These are phyloP conservation scores for Eira barbara DNA, from an alignment of 2,113 vertebrate species.

Conservation along the genomic window DNA sequence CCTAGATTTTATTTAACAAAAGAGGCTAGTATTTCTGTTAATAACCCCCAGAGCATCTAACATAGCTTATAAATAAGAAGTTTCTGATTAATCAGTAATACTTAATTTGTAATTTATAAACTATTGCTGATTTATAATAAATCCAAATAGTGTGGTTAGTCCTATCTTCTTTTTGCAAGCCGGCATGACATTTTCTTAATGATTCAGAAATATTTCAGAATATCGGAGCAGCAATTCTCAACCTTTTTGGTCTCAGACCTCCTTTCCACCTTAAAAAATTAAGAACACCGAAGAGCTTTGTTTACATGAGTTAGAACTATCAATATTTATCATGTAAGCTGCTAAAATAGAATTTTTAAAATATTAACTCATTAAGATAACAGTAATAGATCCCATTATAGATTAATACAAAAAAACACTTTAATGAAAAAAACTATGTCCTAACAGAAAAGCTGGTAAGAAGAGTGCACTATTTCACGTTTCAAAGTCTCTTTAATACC, in stretches of 20 bases:
- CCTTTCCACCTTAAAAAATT: background rate
- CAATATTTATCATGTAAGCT: background rate
- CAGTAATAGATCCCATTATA: background rate
- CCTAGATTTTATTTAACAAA: background rate
- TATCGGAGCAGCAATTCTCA: background rate
- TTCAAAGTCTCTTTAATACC: background rate
- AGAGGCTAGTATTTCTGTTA: background rate
- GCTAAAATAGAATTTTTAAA: background rate
- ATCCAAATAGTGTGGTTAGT: background rate
- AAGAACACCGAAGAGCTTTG: background rate
- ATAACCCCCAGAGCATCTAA: background rate
- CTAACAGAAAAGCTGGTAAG: background rate
- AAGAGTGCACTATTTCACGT: background rate
- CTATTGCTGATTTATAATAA: background rate
- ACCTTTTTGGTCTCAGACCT: background rate
- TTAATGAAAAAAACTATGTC: background rate
- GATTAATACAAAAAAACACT: background rate
- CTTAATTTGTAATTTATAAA: background rate
- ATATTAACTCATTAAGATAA: background rate
- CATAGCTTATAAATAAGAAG: background rate
- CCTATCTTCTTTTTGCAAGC: background rate
- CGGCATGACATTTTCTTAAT: background rate
- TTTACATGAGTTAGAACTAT: background rate
- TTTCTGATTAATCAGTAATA: conserved; percentile 14
- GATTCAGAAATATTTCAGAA: background rate